A percentile compares a stretch with the other conserved stretches of the same genome.
These are phyloP conservation scores for Discoglossus pictus DNA, from an alignment of 2,797 vertebrate species.

Conservation along the genomic window DNA sequence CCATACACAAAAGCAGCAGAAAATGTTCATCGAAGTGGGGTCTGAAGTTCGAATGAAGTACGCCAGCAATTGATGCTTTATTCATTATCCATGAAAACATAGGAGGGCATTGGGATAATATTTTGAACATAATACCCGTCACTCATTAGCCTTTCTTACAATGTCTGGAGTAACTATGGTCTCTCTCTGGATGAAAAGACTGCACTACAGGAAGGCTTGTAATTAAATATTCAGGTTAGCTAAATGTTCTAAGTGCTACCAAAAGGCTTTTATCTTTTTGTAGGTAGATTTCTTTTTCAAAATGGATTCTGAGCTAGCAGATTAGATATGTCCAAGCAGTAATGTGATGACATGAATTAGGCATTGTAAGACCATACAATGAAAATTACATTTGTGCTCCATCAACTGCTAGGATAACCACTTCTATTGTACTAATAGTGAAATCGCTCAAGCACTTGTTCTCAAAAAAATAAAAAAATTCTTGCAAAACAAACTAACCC, in stretches of 20 bases:
- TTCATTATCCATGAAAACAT: conserved; percentile 51
- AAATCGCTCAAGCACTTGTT: background rate
- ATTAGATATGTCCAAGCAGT: conserved; percentile 46
- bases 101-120: conserved; percentile 48
- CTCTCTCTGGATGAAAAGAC: conserved; percentile 43
- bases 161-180: conserved; percentile 36
- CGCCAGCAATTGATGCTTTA: conserved; percentile 44
- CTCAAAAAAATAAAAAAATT: no score
- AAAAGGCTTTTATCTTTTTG: conserved; percentile 43
- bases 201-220: conserved; percentile 45
- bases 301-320: conserved; percentile 24
- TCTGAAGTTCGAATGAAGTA: conserved; percentile 32
- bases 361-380: conserved; percentile 42
- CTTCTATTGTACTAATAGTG: conserved; percentile 13
- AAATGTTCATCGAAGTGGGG: conserved; percentile 28
- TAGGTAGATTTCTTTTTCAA: conserved; percentile 33
- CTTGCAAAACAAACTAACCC: conserved; percentile 10
- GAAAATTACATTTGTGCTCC: conserved; percentile 24
- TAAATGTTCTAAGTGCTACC: conserved; percentile 47
- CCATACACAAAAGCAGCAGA: conserved; percentile 45
- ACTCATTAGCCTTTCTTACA: conserved; percentile 50
- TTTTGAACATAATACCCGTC: conserved; percentile 48
- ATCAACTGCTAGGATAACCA: conserved; percentile 14
- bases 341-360: conserved; percentile 44
- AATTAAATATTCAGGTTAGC: conserved; percentile 51